A percentile compares a stretch with the other conserved stretches of the same genome.
Evolutionary conservation across 2,888 invertebrate species (phyloP).

Genomic region (Myopa testacea): DNA sequence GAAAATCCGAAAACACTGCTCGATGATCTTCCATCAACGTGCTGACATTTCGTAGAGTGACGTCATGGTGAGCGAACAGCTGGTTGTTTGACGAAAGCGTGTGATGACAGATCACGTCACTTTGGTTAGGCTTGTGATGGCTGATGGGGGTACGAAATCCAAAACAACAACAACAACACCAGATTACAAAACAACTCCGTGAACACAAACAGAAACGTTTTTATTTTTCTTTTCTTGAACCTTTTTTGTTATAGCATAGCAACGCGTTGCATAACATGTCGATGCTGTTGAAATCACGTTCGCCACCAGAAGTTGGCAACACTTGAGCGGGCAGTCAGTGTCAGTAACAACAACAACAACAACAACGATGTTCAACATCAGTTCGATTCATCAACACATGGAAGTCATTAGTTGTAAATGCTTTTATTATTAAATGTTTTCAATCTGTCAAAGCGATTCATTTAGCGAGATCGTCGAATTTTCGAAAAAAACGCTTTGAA

Average conservation of each 20-base stretch:
- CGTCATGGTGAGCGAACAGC: slow-evolving; percentile 6
- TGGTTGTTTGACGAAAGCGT: neutral
- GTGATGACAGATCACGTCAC: neutral
- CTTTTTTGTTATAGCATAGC: neutral
- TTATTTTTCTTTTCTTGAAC: slow-evolving; percentile 7
- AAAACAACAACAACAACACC: neutral
- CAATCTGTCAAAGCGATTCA: slow-evolving; percentile 14
- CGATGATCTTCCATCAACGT: slow-evolving; percentile 9
- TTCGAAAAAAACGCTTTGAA: neutral
- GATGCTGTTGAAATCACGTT: slow-evolving; percentile 32
- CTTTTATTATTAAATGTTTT: slow-evolving; percentile 26
- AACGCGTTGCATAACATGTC: slow-evolving; percentile 3
- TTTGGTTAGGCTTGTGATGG: neutral
- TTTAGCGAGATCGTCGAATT: neutral
- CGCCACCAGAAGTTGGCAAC: slow-evolving; percentile 24
- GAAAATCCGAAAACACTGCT: slow-evolving; percentile 6
- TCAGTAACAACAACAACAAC: neutral
- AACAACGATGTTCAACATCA: slow-evolving; percentile 1
- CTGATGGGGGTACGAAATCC: neutral
- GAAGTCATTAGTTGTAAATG: slow-evolving; percentile 33
- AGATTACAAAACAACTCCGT: neutral
- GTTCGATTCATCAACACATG: slow-evolving; percentile 30
- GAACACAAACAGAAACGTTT: neutral
- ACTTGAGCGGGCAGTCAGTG: slow-evolving; percentile 7
- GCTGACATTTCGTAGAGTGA: neutral